phyloP scores from a whole-genome alignment of 2,888 invertebrate species.

The Ypsolopha sequella region DNA sequence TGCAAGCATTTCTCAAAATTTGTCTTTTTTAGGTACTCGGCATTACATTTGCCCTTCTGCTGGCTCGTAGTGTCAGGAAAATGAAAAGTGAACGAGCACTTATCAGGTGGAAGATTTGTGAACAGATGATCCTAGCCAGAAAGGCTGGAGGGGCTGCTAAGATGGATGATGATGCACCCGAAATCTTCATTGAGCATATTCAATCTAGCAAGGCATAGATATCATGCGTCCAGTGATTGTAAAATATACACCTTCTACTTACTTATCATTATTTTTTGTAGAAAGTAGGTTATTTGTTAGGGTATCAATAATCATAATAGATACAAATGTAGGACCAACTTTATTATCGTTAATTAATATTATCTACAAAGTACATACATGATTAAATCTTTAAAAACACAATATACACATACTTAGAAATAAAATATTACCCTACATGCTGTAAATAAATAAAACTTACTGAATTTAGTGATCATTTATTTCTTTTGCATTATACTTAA shows the following conservation, averaged over 20 bases:
- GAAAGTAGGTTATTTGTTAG: background rate
- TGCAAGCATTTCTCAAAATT: too few species aligned
- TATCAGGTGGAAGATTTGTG: conserved; percentile 75
- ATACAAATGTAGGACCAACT: too few species aligned
- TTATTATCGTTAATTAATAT: too few species aligned
- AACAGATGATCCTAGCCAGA: conserved; percentile 58
- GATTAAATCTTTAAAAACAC: too few species aligned
- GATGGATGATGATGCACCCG: conserved; percentile 12
- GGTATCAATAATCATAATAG: background rate
- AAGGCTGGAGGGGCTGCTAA: conserved; percentile 22
- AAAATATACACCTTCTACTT: background rate
- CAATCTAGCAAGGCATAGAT: conserved; percentile 5
- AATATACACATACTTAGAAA: background rate
- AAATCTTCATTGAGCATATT: conserved; percentile 27
- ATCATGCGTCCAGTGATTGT: too few species aligned
- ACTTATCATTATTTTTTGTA: background rate
- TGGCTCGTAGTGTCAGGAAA: conserved; percentile 86
- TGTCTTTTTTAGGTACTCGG: conserved; percentile 77
- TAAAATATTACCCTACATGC: background rate
- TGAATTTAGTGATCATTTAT: background rate
- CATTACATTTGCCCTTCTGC: conserved; percentile 86
- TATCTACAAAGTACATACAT: too few species aligned
- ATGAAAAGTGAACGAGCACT: conserved; percentile 78
- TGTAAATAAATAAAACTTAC: conserved; percentile 4
- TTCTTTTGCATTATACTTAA: conserved; percentile 11